These are phyloP conservation scores for Drosophila cyrtoloma DNA, from an alignment of 2,888 invertebrate species.

Conservation along the genomic window DNA sequence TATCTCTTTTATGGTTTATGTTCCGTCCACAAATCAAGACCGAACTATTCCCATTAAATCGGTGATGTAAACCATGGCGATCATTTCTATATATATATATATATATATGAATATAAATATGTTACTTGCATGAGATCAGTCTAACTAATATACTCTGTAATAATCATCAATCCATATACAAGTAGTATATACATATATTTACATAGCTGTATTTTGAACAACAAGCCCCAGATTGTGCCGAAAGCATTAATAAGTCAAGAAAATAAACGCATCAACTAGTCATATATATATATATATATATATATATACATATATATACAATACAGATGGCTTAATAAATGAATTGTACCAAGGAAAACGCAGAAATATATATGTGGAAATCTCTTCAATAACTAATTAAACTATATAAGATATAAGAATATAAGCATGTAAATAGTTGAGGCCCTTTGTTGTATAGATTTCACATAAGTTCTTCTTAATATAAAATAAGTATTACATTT, in stretches of 20 bases:
- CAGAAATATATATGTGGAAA: slow-evolving; percentile 39
- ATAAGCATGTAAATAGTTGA: slow-evolving; percentile 65
- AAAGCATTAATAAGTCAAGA: slow-evolving; percentile 39
- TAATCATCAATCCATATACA: slow-evolving; percentile 13
- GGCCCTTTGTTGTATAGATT: slow-evolving; percentile 61
- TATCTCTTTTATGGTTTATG: slow-evolving; percentile 55
- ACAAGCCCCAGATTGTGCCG: slow-evolving; percentile 70
- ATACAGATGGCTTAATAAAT: slow-evolving; percentile 25
- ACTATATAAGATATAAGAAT: slow-evolving; percentile 16
- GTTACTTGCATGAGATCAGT: slow-evolving; percentile 22
- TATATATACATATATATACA: slow-evolving; percentile 10
- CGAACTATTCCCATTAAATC: slow-evolving; percentile 17
- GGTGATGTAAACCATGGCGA: slow-evolving; percentile 8
- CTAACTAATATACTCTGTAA: slow-evolving; percentile 14
- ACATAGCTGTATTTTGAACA: slow-evolving; percentile 29
- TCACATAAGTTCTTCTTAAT: slow-evolving; percentile 60
- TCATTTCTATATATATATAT: slow-evolving; percentile 6
- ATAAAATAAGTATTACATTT: slow-evolving; percentile 46
- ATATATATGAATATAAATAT: not conserved
- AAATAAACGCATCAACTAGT: slow-evolving; percentile 71
- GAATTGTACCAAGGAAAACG: slow-evolving; percentile 39
- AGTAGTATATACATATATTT: slow-evolving; percentile 1
- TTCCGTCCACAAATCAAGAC: slow-evolving; percentile 65
- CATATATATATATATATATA: slow-evolving; percentile 38
- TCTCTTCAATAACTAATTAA: slow-evolving; percentile 40